Evolutionary conservation across 2,113 vertebrate species (phyloP), one percentile per base, ranked within the genome.

Genomic region (Hemibagrus wyckioides): DNA sequence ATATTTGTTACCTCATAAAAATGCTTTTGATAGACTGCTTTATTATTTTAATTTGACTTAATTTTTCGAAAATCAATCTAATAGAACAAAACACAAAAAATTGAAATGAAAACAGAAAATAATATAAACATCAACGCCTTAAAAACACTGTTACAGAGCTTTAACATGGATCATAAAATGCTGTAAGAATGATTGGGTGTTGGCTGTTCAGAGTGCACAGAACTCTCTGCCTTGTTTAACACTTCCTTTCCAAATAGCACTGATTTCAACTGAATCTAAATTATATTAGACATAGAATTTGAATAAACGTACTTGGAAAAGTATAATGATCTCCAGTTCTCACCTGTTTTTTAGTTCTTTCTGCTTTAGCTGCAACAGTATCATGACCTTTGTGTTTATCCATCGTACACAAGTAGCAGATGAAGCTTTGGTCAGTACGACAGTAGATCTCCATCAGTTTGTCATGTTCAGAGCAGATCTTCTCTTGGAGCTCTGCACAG

Each of bases 401-500:
- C 1, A 41, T 41, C 9, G 5, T 44, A 10, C 69, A 73, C 69
- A 73, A 44, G 1, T 23, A 73, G 41, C 36, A 41, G 15, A 69
- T 69, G n/a, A 36, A 69, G n/a, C n/a, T 69, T 19, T 36, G 65
- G 30, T 69, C 65, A 69, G 65, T 69, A 69, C 65, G n/a, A 69
- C n/a, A 69, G n/a, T 2, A 69, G 4, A 36, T 69, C 65, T 33
- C n/a, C 0, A 36, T 33, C 5, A 1, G 14, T 36, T 69, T 69
- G 30, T 36, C 14, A 10, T 73, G 69, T 21, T 73, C 36, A 73
- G 69, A 71, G 67, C 67, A 71, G 67, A 71, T 71, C 33, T 39
- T 39, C 33, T 39, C 33, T 9, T 71, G 17, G 67, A 39, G 67
- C 21, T 73, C 36, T 73, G 69, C 36, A 73, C 69, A 41, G 33